Base-by-base conservation (phyloP, 2,113 vertebrate genomes). In the Artemisiospiza belli region DNA sequence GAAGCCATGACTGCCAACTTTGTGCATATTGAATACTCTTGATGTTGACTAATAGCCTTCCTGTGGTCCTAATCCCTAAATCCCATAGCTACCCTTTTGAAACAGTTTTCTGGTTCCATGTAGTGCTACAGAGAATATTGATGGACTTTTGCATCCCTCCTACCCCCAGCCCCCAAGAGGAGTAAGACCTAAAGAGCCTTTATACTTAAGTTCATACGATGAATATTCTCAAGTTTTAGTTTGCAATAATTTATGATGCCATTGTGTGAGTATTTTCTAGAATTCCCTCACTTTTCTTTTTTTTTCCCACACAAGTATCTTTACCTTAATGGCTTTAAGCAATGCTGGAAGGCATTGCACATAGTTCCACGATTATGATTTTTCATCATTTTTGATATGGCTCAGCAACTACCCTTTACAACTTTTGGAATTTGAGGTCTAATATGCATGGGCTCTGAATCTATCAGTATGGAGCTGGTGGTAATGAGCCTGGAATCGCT, bases 161-260 rank as follows among this genome's bases (percentile, higher is more conserved):
- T 14, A n/a, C 1, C 9, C 6, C 1, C 3, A 31, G 24, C 5
- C 7, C 8, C 5, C 21, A 62, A 33, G 4, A 44, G 1, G 3
- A 33, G 5, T 6, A 43, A 23, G 3, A 23, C 10, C 13, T 51
- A 22, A 44, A 62, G 12, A 54, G 4, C 10, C 6, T 44, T 78
- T 13, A 15, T 10, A 28, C 4, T 41, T 58, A 21, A n/a, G 11
- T 44, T 78, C 6, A 31, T 35, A 22, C 7, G 24, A 15, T 15
- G 22, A 81, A 25, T 66, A 55, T n/a, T 58, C 5, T 54, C 6
- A 58, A 7, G 10, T n/a, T 31, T 22, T 47, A 35, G 8, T 39
- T 35, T 5, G 0, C 16, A 73, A 16, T 11, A 33, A 23, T 47
- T 30, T 54, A 9, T 49, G 1, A 25, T 35, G 12, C 5, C 5